Evolutionary conservation across 2,888 invertebrate genomes (phyloP), one percentile per base, ranked within the genome.

Genomic region (Nyleta sp.): DNA sequence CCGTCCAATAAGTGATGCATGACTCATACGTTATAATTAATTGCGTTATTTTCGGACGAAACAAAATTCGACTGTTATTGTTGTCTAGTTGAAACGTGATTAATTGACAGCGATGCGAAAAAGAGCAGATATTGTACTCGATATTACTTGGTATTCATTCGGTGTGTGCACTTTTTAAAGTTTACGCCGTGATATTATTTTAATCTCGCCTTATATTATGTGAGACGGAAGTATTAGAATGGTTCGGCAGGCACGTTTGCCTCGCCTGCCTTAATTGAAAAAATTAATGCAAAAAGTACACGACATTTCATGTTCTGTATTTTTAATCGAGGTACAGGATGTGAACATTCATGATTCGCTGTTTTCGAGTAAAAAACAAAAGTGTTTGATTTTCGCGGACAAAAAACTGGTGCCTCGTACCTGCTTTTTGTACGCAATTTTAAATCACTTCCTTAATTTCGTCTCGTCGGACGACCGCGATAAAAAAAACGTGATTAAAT

Each of bases 161-260:
- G 2, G 15, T 15, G n/a, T 22, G 24, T 22, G 38, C 11, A 24
- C 40, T 38, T 50, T 64, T 62, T 62, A 11, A 48, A 15, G 22
- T 22, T 60, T 15, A 28, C n/a, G 24, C 48, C 11, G n/a, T 6
- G n/a, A 44, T 53, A 42, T 44, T 57, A 33, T 28, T 48, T 62
- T 35, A 38, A 48, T 57, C 40, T 38, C 8, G 18, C 17, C 11
- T 48, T 33, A 57, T 22, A 24, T 10, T 20, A 18, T 42, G 28
- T 33, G 33, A 68, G 48, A 68, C 67, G 67, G 67, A 57, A 68
- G 35, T 57, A 44, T 68, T 57, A 55, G 57, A 57, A 48, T 17
- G 67, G 57, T 48, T 68, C 67, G 55, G 48, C 48, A 57, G 38
- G 46, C 67, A 68, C 57, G 48, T 22, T 68, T 48, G 57, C 35